Evolutionary conservation across 2,888 invertebrate genomes (phyloP), one percentile per base, ranked within the genome.

Genomic region (Eilema caniola): DNA sequence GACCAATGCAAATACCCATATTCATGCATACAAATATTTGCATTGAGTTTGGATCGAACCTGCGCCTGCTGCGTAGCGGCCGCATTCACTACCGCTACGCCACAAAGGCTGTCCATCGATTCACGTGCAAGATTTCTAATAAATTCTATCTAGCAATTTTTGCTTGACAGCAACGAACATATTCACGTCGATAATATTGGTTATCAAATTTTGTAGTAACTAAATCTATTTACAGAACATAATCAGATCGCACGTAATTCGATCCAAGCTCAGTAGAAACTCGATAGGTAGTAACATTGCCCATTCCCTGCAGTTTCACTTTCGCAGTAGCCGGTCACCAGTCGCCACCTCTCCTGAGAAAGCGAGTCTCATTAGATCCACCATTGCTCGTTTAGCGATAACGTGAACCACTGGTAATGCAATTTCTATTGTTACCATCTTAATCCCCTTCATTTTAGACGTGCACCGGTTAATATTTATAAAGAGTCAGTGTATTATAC

Each of bases 301-400:
- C 71, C 31, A 60, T 74, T 83, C 65, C 74, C 71, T 68, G 16
- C 62, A 62, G 23, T 73, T 78, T 83, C 73, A 79, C 81, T 81
- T 81, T 81, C 73, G 56, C 70, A 67, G 60, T 41, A 67, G 33
- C 56, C 62, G 66, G 64, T 72, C 68, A 65, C 24, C 66, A 53
- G 47, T 12, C 31, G 56, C 61, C 57, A 56, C 31, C 62, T 69
- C 66, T 72, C 72, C 71, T 66, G 66, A 69, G 70, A 77, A 79
- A 81, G 73, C 69, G 69, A 79, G 74, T 20, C 41, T 16, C 25
- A 41, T 53, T 56, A 23, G 28, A 56, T 66, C 20, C 53, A 28
- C 16, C 24, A 16, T n/a, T 33, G 20, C 31, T 31, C 24, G 56
- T 16, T 33, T 14, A 53, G 8, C 7, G 56, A 65, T 25, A 4